phyloP scores from a whole-genome alignment of 1,140 invertebrate genomes.

The Ruditapes philippinarum region DNA sequence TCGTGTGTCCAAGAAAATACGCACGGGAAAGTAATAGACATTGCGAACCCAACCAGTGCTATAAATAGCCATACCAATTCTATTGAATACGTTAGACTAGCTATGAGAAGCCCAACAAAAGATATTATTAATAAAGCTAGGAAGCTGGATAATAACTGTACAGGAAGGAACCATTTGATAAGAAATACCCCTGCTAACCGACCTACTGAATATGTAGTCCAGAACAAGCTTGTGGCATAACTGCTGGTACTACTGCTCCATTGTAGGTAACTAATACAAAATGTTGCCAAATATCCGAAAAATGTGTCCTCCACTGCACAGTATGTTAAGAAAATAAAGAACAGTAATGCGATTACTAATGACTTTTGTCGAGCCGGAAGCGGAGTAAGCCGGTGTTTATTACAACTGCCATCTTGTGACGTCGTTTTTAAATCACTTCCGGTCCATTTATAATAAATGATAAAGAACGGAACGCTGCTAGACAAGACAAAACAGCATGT shows the following conservation, averaged over 20 bases:
- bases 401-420: not conserved
- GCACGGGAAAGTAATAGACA: slow-evolving; percentile 73
- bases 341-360: slow-evolving; percentile 23
- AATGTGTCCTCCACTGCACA: slow-evolving; percentile 75
- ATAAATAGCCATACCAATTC: slow-evolving; percentile 39
- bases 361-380: not conserved
- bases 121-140: slow-evolving; percentile 27
- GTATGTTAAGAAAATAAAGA: slow-evolving; percentile 56
- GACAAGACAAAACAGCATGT: not conserved
- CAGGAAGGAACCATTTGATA: slow-evolving; percentile 53
- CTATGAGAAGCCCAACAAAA: slow-evolving; percentile 55
- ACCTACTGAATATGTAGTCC: slow-evolving; percentile 69
- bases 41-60: slow-evolving; percentile 59
- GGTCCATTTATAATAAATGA: not conserved
- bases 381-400: not conserved
- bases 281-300: slow-evolving; percentile 70
- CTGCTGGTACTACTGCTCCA: slow-evolving; percentile 69
- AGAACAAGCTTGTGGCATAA: slow-evolving; percentile 70
- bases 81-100: not conserved
- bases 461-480: slow-evolving; percentile 11
- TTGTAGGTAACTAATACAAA: slow-evolving; percentile 69
- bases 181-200: slow-evolving; percentile 72
- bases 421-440: too few relatives aligned
- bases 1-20: slow-evolving; percentile 74
- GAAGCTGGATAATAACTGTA: slow-evolving; percentile 54